Percentiles rank a stretch among this genome's conserved stretches.
These are phyloP conservation scores for Pseudomyrmex concolor DNA, from an alignment of 1,140 invertebrate genomes.

Conservation along the genomic window DNA sequence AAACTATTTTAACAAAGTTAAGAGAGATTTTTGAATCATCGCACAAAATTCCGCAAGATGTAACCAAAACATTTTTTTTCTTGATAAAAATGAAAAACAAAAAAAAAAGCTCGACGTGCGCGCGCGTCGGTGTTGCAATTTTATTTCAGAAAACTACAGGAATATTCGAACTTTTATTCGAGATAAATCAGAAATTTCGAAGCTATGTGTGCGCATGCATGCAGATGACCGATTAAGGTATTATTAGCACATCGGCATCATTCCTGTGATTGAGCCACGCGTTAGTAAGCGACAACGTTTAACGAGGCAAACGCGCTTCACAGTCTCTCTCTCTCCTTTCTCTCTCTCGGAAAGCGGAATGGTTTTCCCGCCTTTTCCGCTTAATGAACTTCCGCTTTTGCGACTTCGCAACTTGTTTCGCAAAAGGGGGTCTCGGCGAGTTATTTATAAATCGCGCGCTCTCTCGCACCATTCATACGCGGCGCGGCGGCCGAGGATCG, in stretches of 20 bases:
- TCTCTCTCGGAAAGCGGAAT: neutral
- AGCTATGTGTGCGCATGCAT: neutral
- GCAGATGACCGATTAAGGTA: constrained; percentile 4
- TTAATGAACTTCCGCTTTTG: constrained; percentile 49
- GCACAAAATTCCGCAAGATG: neutral
- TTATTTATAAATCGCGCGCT: constrained; percentile 40
- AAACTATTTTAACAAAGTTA: neutral
- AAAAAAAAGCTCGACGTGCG: too few species aligned
- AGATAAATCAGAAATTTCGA: neutral
- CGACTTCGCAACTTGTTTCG: constrained; percentile 36
- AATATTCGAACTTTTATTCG: neutral
- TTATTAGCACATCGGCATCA: constrained; percentile 12
- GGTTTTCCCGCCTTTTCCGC: constrained; percentile 29
- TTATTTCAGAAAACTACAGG: constrained; percentile 1
- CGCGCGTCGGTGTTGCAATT: neutral
- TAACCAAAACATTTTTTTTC: constrained; percentile 2
- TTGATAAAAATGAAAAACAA: neutral
- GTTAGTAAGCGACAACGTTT: constrained; percentile 4
- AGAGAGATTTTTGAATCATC: neutral
- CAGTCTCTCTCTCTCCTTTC: neutral
- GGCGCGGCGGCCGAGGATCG: neutral
- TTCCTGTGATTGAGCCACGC: neutral
- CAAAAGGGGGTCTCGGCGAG: constrained; percentile 32
- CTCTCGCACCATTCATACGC: neutral
- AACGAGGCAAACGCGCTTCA: neutral